Conservation (phyloP, 2,888 invertebrate species). For the Orchesella flavescens region DNA sequence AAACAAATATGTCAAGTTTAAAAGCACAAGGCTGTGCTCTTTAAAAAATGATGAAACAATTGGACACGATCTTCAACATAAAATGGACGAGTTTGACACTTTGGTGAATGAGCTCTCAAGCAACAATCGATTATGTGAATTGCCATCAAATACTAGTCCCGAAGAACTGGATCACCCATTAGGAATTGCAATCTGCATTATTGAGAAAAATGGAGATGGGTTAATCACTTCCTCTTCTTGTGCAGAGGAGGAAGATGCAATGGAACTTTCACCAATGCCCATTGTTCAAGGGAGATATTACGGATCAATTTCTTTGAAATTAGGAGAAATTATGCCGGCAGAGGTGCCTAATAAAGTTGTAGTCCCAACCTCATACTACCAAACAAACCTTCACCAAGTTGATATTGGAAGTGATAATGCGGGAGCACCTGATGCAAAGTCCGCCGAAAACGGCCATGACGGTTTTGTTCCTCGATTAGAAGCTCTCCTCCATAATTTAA, state of each 20-base stretch:
- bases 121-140: neutral
- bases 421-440: neutral
- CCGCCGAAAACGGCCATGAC: neutral
- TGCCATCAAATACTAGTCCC: neutral
- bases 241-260: neutral
- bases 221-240: too few relatives aligned
- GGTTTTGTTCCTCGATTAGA: neutral
- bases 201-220: too few relatives aligned
- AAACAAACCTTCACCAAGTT: constrained; percentile 23
- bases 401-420: neutral
- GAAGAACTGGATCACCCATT: neutral
- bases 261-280: neutral
- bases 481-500: neutral
- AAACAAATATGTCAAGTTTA: neutral
- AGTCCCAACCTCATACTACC: neutral
- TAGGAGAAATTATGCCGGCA: neutral
- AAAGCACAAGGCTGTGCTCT: neutral
- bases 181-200: too few relatives aligned
- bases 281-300: neutral
- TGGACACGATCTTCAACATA: neutral
- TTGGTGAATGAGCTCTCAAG: neutral
- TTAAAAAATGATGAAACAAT: neutral
- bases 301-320: neutral
- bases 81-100: neutral
- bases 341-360: neutral